phyloP scores from a whole-genome alignment of 2,113 vertebrate species.

The Galbula dea region DNA sequence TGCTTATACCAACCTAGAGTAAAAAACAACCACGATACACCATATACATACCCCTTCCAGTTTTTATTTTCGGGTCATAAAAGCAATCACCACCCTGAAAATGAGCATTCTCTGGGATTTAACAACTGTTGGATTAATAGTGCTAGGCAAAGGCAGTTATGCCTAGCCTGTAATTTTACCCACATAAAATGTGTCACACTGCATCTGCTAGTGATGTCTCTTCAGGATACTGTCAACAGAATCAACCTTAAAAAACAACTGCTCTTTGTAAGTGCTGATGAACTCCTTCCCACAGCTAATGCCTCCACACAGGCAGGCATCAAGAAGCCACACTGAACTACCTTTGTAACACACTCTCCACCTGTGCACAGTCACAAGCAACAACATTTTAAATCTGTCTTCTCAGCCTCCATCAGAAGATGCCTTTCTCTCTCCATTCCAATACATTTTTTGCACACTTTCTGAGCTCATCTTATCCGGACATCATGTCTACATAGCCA shows the following conservation, averaged over 20 bases:
- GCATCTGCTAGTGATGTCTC: neutral
- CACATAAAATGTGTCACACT: neutral
- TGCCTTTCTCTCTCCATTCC: neutral
- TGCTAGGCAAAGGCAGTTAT: neutral
- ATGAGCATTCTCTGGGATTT: neutral
- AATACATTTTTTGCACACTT: neutral
- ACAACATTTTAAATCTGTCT: neutral
- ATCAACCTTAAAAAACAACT: neutral
- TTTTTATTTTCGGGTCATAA: neutral
- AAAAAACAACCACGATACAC: neutral
- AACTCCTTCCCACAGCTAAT: neutral
- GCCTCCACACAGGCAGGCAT: neutral
- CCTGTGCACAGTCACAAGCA: neutral
- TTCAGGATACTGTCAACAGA: neutral
- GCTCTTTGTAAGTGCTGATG: neutral
- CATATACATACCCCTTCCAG: rapidly evolving
- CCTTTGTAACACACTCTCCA: neutral
- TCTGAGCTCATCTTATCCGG: neutral
- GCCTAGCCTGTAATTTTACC: neutral
- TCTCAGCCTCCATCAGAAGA: neutral
- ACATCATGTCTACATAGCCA: neutral
- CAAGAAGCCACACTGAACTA: neutral
- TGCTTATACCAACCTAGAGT: neutral
- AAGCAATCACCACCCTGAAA: neutral
- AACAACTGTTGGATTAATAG: neutral